A percentile compares a stretch with the other conserved stretches of the same genome.
phyloP scores from a whole-genome alignment of 2,113 vertebrate genomes.

The Pica pica region DNA sequence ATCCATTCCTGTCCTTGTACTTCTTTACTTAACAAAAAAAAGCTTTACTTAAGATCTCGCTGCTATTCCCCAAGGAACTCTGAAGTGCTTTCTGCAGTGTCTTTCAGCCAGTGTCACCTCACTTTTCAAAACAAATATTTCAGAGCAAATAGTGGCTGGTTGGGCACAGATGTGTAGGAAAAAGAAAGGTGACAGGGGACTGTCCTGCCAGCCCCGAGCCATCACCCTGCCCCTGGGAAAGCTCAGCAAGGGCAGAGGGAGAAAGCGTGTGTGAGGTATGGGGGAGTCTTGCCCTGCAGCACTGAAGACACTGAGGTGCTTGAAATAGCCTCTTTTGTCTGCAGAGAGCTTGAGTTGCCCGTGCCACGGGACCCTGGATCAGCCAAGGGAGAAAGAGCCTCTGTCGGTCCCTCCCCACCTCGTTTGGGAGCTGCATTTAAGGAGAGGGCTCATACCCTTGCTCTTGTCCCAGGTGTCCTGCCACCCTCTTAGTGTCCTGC shows the following conservation, averaged over 20 bases:
- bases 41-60: not conserved
- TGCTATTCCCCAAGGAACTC: not conserved
- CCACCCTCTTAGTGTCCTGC: not conserved
- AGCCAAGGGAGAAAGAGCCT: not conserved
- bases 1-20: not conserved
- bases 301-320: accelerated
- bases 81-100: not conserved
- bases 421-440: not conserved
- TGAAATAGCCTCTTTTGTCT: not conserved
- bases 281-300: not conserved
- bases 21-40: not conserved
- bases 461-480: not conserved
- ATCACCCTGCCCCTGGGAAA: not conserved
- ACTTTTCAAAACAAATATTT: not conserved
- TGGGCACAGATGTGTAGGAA: accelerated
- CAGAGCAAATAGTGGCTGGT: not conserved
- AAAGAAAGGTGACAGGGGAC: not conserved
- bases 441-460: not conserved
- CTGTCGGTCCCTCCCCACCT: not conserved
- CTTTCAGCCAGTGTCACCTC: not conserved
- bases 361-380: accelerated
- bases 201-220: not conserved
- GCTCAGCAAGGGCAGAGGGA: not conserved
- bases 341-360: not conserved
- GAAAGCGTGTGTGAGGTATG: not conserved